A percentile compares a stretch with the other conserved stretches of the same genome.
Evolutionary conservation across 2,888 invertebrate species (phyloP).

Genomic region (Serrognathus titanus): DNA sequence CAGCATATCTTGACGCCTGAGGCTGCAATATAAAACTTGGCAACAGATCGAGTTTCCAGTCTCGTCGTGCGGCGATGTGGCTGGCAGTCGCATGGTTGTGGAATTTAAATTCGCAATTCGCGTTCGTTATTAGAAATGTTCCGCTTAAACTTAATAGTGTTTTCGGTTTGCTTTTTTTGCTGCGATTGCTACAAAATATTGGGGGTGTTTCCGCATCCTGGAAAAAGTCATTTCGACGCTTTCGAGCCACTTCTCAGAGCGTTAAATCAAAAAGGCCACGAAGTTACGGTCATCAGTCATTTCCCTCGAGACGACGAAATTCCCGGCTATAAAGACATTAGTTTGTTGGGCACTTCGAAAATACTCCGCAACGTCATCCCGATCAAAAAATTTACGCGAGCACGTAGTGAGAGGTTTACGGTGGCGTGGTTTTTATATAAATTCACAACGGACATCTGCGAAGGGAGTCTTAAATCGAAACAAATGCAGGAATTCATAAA

Average conservation of each 20-base stretch:
- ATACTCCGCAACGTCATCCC: background rate
- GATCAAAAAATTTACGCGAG: background rate
- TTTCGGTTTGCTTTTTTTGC: no score
- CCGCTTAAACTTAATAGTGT: no score
- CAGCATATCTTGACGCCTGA: no score
- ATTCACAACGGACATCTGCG: constrained; percentile 6
- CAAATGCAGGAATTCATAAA: constrained; percentile 37
- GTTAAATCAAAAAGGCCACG: constrained; percentile 59
- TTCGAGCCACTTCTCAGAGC: constrained; percentile 56
- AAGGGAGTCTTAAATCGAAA: constrained; percentile 20
- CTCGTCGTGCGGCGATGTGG: no score
- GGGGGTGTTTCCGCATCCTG: constrained; percentile 62
- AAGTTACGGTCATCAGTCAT: constrained; percentile 65
- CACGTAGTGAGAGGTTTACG: background rate
- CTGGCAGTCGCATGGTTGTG: no score
- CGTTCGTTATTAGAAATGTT: no score
- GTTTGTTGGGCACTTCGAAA: constrained; percentile 37
- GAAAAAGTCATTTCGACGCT: constrained; percentile 67
- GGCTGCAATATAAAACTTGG: no score
- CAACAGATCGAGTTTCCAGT: no score
- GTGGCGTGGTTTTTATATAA: background rate
- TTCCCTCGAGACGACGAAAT: constrained; percentile 53
- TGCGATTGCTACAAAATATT: constrained; percentile 51
- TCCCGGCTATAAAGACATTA: constrained; percentile 59
- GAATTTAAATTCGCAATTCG: no score